Evolutionary conservation across 2,888 invertebrate genomes (phyloP).

Genomic region (Melanophora roralis): DNA sequence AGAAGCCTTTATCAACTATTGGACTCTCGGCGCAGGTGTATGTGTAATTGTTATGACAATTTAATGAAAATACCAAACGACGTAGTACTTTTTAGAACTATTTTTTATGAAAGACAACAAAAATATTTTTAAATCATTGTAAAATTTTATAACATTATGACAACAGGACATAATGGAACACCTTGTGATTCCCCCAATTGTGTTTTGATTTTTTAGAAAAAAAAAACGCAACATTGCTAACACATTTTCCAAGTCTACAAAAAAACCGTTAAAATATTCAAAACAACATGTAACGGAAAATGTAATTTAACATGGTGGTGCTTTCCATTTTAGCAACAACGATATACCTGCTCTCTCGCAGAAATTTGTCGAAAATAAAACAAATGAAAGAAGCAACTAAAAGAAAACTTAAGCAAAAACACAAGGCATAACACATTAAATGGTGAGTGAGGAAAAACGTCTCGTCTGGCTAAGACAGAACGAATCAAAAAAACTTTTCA

Average conservation of each 20-base stretch:
- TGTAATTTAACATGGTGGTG: conserved; percentile 30
- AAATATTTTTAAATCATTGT: too few relatives aligned
- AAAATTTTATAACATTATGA: too few relatives aligned
- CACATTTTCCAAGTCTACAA: conserved; percentile 1
- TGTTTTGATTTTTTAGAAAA: neutral
- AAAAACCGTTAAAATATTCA: neutral
- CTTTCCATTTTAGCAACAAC: conserved; percentile 40
- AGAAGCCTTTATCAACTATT: too few relatives aligned
- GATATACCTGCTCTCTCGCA: neutral
- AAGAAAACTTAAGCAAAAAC: conserved; percentile 55
- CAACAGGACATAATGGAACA: too few relatives aligned
- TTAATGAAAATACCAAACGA: too few relatives aligned
- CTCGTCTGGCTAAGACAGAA: conserved; percentile 54
- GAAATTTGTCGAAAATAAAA: conserved; percentile 26
- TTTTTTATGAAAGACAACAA: too few relatives aligned
- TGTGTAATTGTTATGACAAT: too few relatives aligned
- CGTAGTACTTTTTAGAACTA: too few relatives aligned
- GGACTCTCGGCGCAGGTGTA: too few relatives aligned
- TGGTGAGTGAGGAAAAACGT: conserved; percentile 63
- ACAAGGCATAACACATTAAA: conserved; percentile 60
- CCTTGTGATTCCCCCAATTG: neutral
- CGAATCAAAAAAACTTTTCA: conserved; percentile 35
- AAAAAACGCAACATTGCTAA: neutral
- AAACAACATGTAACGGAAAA: neutral
- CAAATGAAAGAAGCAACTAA: conserved; percentile 32